Evolutionary conservation across 2,888 invertebrate genomes (phyloP).

Genomic region (Neoascia interrupta): DNA sequence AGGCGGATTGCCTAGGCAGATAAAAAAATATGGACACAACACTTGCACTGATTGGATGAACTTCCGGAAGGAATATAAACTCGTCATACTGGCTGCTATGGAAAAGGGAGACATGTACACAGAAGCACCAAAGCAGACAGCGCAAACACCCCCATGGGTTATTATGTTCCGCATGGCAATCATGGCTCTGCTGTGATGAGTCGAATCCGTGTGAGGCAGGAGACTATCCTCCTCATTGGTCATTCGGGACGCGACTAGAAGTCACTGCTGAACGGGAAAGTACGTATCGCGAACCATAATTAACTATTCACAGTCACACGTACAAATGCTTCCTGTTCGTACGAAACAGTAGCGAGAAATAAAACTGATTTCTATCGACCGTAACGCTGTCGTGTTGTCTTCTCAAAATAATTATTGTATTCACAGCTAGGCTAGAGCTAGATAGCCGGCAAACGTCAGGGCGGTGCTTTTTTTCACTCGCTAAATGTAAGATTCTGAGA

Average conservation of each 20-base stretch:
- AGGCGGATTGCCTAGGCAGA: too few species aligned
- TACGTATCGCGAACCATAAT: constrained; percentile 52
- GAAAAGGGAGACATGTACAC: too few species aligned
- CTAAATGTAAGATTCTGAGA: too few species aligned
- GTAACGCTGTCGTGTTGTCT: too few species aligned
- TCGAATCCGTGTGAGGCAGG: neutral
- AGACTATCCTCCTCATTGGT: constrained; percentile 36
- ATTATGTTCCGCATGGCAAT: constrained; percentile 43
- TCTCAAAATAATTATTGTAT: too few species aligned
- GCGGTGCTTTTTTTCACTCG: constrained; percentile 8
- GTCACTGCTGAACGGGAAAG: constrained; percentile 53
- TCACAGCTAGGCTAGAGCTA: too few species aligned
- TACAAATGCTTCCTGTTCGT: constrained; percentile 63
- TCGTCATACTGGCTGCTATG: too few species aligned
- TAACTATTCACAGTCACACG: constrained; percentile 53
- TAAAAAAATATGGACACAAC: too few species aligned
- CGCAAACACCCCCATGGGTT: constrained; percentile 49
- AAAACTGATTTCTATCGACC: constrained; percentile 11
- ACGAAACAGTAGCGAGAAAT: constrained; percentile 23
- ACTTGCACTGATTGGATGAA: constrained; percentile 6
- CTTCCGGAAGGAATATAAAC: constrained; percentile 43
- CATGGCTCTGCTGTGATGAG: too few species aligned
- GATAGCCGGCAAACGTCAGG: constrained; percentile 4
- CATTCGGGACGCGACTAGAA: constrained; percentile 35
- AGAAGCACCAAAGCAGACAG: constrained; percentile 44